Evolutionary conservation across 2,797 vertebrate species (phyloP).

Genomic region (Balearica regulorum): DNA sequence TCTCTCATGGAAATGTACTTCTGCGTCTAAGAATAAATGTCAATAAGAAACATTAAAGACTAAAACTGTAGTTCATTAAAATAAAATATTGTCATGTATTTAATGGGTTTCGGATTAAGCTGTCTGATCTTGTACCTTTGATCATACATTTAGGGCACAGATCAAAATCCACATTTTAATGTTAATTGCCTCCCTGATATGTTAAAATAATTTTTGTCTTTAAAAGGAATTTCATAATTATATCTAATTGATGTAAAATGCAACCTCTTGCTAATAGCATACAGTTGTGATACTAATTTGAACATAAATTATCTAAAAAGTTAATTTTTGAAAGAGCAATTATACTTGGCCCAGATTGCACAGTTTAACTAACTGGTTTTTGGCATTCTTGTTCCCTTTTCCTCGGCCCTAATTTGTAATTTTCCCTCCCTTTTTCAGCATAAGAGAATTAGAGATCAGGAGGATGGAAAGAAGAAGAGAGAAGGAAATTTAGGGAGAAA

Average conservation of each 20-base stretch:
- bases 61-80: neutral
- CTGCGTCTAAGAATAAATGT: neutral
- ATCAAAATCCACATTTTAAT: neutral
- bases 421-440: neutral
- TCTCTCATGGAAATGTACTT: neutral
- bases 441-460: neutral
- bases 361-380: neutral
- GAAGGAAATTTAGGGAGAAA: neutral
- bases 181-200: neutral
- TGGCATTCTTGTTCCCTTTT: neutral
- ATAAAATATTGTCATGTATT: neutral
- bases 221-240: neutral
- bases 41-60: neutral
- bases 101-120: neutral
- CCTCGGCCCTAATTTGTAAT: neutral
- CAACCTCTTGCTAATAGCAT: neutral
- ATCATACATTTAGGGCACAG: neutral
- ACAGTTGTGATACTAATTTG: neutral
- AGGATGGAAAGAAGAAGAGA: neutral
- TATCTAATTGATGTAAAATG: neutral
- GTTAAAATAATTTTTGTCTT: neutral
- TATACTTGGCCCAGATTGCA: neutral
- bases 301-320: neutral
- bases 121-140: neutral
- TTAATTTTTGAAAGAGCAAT: neutral